A percentile compares a stretch with the other conserved stretches of the same genome.
These are phyloP conservation scores for Otus scops DNA, from an alignment of 2,797 vertebrate species.

Conservation along the genomic window DNA sequence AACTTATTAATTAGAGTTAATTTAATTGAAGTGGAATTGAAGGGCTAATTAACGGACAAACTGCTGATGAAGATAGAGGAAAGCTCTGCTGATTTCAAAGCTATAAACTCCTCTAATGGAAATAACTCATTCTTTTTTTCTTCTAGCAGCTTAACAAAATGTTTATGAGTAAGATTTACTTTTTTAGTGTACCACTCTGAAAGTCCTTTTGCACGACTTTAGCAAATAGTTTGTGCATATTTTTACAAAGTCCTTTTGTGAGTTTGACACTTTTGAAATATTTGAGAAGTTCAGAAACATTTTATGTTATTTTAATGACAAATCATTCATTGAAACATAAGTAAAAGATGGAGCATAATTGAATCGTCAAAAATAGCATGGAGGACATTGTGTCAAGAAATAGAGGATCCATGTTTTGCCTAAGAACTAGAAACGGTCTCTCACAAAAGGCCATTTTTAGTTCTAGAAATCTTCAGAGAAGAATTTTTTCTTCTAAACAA, in stretches of 20 bases:
- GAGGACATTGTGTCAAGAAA: neutral
- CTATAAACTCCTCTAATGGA: slow-evolving; percentile 60
- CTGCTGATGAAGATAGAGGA: slow-evolving; percentile 78
- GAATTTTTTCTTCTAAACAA: neutral
- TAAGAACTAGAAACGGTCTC: neutral
- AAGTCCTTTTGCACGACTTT: slow-evolving; percentile 59
- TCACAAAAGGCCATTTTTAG: slow-evolving; percentile 1
- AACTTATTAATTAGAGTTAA: slow-evolving; percentile 99
- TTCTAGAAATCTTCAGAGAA: neutral
- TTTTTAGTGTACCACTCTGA: slow-evolving; percentile 41
- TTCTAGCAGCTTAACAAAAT: slow-evolving; percentile 50
- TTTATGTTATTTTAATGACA: neutral
- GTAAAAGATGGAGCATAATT: neutral
- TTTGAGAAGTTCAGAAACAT: neutral
- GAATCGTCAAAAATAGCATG: neutral
- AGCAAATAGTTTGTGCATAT: neutral
- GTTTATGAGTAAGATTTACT: slow-evolving; percentile 52
- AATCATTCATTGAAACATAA: neutral
- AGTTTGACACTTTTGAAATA: neutral
- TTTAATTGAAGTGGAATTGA: slow-evolving; percentile 94
- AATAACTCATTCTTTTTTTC: slow-evolving; percentile 66
- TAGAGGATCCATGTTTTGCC: neutral
- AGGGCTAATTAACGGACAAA: slow-evolving; percentile 92
- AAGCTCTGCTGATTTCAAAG: slow-evolving; percentile 74
- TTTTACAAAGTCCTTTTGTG: neutral